Conservation (phyloP, 23 tunicate species). For the Phallusia fumigata region DNA sequence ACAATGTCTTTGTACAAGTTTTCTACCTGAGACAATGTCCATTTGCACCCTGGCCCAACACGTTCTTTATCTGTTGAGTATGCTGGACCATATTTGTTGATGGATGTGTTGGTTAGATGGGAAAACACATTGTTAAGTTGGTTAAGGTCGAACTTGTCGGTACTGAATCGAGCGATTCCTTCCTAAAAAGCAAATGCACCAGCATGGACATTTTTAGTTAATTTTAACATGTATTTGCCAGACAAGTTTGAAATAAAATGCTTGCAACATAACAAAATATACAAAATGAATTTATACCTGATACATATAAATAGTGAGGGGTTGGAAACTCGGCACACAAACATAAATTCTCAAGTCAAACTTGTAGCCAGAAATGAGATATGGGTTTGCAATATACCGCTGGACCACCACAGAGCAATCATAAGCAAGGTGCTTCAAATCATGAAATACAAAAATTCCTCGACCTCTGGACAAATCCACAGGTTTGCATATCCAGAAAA, state of each 20-base stretch:
- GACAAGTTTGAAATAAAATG: neutral
- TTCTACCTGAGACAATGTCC: conserved; percentile 86
- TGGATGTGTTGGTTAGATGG: conserved; percentile 86
- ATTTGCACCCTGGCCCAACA: conserved; percentile 91
- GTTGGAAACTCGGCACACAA: conserved; percentile 90
- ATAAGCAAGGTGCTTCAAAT: conserved; percentile 72
- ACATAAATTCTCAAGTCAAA: conserved; percentile 87
- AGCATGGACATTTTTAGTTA: neutral
- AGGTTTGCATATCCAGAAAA: conserved; percentile 93
- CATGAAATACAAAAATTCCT: conserved; percentile 85
- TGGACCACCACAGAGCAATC: conserved; percentile 89
- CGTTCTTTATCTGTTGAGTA: conserved; percentile 78
- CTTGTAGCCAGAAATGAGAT: conserved; percentile 82
- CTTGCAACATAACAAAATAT: neutral
- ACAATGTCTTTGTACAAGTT: too few relatives aligned
- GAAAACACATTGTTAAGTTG: conserved; percentile 83
- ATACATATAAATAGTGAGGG: conserved; percentile 80
- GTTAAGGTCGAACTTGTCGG: conserved; percentile 81
- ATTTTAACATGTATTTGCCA: neutral
- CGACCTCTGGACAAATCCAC: conserved; percentile 90
- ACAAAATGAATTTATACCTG: too few relatives aligned
- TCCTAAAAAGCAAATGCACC: conserved; percentile 27
- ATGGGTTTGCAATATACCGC: conserved; percentile 72
- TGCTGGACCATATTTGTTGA: conserved; percentile 86
- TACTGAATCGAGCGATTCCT: conserved; percentile 82